Evolutionary conservation across 2,113 vertebrate species (phyloP).

Genomic region (Gasterosteus nipponicus): DNA sequence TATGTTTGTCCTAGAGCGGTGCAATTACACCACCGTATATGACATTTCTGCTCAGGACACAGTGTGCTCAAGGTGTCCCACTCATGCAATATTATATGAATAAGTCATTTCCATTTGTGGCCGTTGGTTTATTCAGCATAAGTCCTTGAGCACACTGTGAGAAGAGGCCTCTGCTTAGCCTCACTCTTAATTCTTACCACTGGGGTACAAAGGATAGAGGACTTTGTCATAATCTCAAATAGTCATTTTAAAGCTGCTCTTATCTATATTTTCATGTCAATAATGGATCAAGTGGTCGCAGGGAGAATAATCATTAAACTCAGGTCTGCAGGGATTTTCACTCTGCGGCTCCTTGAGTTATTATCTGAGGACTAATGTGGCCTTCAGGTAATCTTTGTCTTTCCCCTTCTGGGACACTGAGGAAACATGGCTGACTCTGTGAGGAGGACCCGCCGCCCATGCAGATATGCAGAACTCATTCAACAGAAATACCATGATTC

Average conservation of each 20-base stretch:
- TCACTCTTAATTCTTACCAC: neutral
- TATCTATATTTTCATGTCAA: neutral
- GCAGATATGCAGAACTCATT: no score
- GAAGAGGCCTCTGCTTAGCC: neutral
- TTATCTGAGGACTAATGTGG: neutral
- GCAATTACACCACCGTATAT: neutral
- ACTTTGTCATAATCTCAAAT: neutral
- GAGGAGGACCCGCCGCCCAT: no score
- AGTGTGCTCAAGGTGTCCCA: neutral
- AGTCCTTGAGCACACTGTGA: conserved; percentile 1
- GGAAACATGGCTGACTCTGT: no score
- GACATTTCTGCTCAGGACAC: neutral
- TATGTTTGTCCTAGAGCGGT: neutral
- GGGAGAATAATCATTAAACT: neutral
- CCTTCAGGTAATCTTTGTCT: neutral
- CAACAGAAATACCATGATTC: no score
- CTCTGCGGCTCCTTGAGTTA: neutral
- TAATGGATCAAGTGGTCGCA: neutral
- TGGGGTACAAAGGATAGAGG: neutral
- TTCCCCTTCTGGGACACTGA: no score
- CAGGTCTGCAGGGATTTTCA: neutral
- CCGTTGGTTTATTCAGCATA: neutral
- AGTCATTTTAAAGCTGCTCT: neutral
- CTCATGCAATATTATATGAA: conserved; percentile 9
- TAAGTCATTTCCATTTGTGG: conserved; percentile 1